Evolutionary conservation across 2,113 vertebrate species (phyloP).

Genomic region (Sinocyclocheilus grahami): DNA sequence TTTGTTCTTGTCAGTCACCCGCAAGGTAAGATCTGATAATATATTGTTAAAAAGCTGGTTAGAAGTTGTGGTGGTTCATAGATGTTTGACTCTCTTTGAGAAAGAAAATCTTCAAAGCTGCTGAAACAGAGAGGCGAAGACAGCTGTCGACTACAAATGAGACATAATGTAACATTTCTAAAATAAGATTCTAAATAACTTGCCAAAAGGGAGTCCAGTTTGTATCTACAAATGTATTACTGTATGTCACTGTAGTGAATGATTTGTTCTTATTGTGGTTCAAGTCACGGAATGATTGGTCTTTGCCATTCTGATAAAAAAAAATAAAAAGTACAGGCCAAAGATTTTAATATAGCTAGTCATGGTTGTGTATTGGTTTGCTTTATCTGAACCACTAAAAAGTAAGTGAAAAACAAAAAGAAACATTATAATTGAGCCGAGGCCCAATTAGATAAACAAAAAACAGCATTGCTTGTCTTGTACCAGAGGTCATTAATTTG

Average conservation of each 20-base stretch:
- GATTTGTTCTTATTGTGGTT: not conserved
- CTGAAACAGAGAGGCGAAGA: not conserved
- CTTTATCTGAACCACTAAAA: not conserved
- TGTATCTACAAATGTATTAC: not conserved
- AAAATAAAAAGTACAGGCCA: not conserved
- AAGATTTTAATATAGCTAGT: not conserved
- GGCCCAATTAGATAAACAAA: not conserved
- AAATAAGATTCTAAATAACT: not conserved
- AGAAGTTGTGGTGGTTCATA: not conserved
- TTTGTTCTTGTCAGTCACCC: conserved; percentile 25
- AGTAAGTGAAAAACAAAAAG: no score
- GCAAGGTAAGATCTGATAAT: conserved; percentile 50
- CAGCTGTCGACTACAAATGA: not conserved
- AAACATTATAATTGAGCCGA: not conserved
- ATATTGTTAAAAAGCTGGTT: not conserved
- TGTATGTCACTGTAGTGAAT: not conserved
- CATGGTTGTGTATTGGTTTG: not conserved
- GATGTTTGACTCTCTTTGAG: not conserved
- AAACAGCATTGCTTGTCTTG: not conserved
- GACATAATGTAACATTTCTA: not conserved
- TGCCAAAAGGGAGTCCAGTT: not conserved
- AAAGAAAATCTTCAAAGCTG: not conserved
- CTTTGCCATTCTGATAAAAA: not conserved
- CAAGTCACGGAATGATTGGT: not conserved
- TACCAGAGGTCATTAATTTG: conserved; percentile 22